Percentiles rank a stretch among this genome's conserved stretches.
phyloP scores from a whole-genome alignment of 2,888 invertebrate genomes.

The Tinea trinotella region DNA sequence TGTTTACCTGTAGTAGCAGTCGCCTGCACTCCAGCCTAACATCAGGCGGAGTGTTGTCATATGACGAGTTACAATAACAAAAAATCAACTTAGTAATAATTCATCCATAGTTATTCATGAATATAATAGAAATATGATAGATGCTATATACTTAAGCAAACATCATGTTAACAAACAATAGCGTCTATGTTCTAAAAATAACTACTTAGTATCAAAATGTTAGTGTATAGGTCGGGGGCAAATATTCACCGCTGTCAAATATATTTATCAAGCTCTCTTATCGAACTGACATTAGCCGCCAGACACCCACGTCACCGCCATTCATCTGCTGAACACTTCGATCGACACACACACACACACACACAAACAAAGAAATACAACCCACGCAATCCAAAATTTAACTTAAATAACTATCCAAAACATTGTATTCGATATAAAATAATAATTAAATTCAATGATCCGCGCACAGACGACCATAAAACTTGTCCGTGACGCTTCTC shows the following conservation, averaged over 20 bases:
- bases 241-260: constrained; percentile 17
- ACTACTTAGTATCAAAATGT: constrained; percentile 34
- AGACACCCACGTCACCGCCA: constrained; percentile 58
- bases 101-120: too few relatives aligned
- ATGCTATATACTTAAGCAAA: too few relatives aligned
- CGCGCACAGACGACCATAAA: neutral
- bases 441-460: neutral
- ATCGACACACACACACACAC: constrained; percentile 53
- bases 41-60: too few relatives aligned
- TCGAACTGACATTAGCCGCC: constrained; percentile 52
- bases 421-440: constrained; percentile 19
- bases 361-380: constrained; percentile 27
- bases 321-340: constrained; percentile 62
- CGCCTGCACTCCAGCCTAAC: too few relatives aligned
- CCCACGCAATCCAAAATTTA: constrained; percentile 29
- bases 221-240: constrained; percentile 18
- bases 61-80: too few relatives aligned
- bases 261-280: constrained; percentile 32
- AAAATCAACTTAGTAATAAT: too few relatives aligned
- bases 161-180: too few relatives aligned
- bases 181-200: constrained; percentile 69
- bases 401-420: constrained; percentile 23
- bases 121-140: too few relatives aligned
- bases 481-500: constrained; percentile 28
- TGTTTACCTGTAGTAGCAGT: too few relatives aligned